Evolutionary conservation across 2,888 invertebrate genomes (phyloP).

Genomic region (Sthenelais limicola): DNA sequence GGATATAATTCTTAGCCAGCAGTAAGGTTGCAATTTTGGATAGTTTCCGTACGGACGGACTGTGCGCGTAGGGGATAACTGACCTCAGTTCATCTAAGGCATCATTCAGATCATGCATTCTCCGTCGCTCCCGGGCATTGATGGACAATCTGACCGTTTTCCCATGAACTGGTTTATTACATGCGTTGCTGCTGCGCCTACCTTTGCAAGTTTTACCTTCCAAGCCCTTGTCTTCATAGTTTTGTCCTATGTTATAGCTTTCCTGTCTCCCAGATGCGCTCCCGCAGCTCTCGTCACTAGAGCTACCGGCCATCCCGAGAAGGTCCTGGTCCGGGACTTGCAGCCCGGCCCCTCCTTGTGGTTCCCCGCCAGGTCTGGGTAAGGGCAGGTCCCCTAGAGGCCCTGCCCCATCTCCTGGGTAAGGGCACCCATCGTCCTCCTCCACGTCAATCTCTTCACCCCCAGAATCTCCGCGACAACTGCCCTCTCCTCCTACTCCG

Average conservation of each 20-base stretch:
- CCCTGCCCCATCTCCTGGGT: constrained; percentile 1
- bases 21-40: constrained; percentile 71
- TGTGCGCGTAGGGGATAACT: constrained; percentile 72
- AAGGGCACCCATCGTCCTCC: constrained; percentile 31
- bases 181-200: no score
- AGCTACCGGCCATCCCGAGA: constrained; percentile 17
- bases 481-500: neutral
- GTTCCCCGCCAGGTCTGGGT: neutral
- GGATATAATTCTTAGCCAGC: constrained; percentile 71
- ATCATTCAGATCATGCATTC: constrained; percentile 75
- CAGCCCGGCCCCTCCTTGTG: neutral
- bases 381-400: neutral
- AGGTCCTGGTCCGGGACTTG: neutral
- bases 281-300: constrained; percentile 31
- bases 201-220: neutral
- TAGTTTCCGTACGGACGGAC: constrained; percentile 71
- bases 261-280: constrained; percentile 4
- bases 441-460: constrained; percentile 33
- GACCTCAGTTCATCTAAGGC: constrained; percentile 71
- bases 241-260: constrained; percentile 1
- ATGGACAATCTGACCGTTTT: constrained; percentile 64
- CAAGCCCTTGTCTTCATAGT: constrained; percentile 36
- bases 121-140: constrained; percentile 73
- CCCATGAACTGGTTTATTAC: constrained; percentile 9
- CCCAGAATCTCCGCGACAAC: constrained; percentile 12